Evolutionary conservation across 1,140 invertebrate genomes (phyloP).

Genomic region (Sminthurinus signatus): DNA sequence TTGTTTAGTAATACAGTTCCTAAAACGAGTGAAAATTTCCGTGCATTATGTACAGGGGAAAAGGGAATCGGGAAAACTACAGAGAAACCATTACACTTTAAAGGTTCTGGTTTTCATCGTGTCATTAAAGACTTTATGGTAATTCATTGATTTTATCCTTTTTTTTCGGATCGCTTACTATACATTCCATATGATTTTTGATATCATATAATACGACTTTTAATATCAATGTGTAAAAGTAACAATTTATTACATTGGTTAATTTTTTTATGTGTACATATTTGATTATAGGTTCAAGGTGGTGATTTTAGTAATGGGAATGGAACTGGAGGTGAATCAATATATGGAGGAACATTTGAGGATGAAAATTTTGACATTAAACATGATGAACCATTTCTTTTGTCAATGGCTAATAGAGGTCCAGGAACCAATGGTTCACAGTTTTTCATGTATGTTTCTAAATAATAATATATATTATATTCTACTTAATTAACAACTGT

Average conservation of each 20-base stretch:
- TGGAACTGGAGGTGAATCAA: conserved; percentile 87
- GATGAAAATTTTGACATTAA: conserved; percentile 89
- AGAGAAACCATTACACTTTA: conserved; percentile 65
- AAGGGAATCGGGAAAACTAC: conserved; percentile 66
- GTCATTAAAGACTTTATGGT: conserved; percentile 89
- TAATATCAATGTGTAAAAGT: no score
- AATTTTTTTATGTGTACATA: no score
- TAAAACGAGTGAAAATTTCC: conserved; percentile 90
- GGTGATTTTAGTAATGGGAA: conserved; percentile 83
- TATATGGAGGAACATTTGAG: conserved; percentile 82
- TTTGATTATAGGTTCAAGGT: no score
- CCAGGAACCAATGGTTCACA: conserved; percentile 97
- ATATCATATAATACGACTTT: no score
- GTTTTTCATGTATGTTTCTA: conserved; percentile 90
- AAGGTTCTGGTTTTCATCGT: conserved; percentile 69
- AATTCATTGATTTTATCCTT: no score
- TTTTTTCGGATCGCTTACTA: no score
- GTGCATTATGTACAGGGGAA: conserved; percentile 83
- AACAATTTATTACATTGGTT: no score
- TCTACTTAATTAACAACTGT: neutral
- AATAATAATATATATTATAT: neutral
- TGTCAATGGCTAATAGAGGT: conserved; percentile 96
- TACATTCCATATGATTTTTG: no score
- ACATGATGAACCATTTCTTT: conserved; percentile 75
- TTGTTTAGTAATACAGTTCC: conserved; percentile 87